Conservation (phyloP, 2,113 vertebrate genomes). For the Seriola dumerili region DNA sequence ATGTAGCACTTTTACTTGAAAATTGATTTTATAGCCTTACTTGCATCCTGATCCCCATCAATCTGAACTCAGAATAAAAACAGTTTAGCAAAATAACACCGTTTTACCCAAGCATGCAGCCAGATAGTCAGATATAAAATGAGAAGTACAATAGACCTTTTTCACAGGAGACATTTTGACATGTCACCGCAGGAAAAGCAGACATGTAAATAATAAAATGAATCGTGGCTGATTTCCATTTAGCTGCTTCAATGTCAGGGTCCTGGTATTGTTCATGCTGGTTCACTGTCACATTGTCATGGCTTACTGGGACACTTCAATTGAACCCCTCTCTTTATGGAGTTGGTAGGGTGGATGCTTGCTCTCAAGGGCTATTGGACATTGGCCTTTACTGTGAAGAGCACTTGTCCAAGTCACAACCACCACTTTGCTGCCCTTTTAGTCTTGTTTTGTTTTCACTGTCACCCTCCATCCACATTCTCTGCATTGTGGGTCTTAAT, state of each 20-base stretch:
- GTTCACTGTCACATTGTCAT: background rate
- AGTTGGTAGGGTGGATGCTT: background rate
- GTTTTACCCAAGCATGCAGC: background rate
- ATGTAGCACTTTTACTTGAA: background rate
- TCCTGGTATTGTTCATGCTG: background rate
- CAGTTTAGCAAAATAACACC: background rate
- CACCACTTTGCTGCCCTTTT: constrained; percentile 19
- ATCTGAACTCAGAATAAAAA: background rate
- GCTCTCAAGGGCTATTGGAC: background rate
- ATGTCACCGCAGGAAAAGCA: background rate
- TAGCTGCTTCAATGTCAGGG: background rate
- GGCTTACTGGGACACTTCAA: background rate
- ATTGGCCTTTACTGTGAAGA: constrained; percentile 2
- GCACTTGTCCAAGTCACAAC: background rate
- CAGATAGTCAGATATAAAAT: background rate
- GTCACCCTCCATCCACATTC: constrained; percentile 48
- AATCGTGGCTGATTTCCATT: background rate
- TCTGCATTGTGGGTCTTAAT: constrained; percentile 24
- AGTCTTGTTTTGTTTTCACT: constrained; percentile 45
- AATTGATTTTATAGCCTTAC: background rate
- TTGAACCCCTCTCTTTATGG: background rate
- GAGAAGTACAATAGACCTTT: background rate
- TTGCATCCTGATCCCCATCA: background rate
- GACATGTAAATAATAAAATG: background rate
- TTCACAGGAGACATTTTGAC: background rate